Evolutionary conservation across 92 coral and sea anemone genomes (phyloP).

Genomic region (Porites rus): DNA sequence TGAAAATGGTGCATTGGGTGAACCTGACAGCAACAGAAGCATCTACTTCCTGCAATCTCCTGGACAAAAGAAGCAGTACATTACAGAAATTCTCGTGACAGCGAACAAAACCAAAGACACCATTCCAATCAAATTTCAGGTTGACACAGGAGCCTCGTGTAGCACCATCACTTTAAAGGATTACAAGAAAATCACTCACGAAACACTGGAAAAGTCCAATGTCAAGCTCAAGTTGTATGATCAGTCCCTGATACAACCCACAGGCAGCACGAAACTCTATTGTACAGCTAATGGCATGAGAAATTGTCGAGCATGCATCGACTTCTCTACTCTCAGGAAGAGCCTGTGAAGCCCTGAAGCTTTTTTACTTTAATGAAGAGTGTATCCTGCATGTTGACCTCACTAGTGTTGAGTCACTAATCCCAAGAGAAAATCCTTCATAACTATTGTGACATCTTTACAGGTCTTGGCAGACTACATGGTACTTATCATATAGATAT

Average conservation of each 20-base stretch:
- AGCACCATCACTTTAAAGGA: no score
- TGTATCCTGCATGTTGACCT: no score
- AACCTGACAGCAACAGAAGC: constrained; percentile 43
- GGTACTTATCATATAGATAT: constrained; percentile 2
- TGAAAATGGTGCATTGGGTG: background rate
- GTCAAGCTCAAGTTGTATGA: constrained; percentile 24
- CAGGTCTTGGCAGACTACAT: background rate
- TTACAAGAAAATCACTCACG: constrained; percentile 35
- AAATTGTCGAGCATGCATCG: constrained; percentile 51
- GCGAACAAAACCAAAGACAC: no score
- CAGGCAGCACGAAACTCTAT: no score
- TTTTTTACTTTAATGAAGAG: constrained; percentile 20
- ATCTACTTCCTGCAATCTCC: no score
- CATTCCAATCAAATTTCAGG: constrained; percentile 10
- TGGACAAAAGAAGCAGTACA: constrained; percentile 1
- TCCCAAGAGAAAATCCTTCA: background rate
- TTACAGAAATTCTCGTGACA: background rate
- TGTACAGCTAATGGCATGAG: background rate
- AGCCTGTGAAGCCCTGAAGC: constrained; percentile 61
- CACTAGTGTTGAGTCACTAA: no score
- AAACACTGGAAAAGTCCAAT: constrained; percentile 41
- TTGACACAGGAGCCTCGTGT: no score
- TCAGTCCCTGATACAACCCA: background rate
- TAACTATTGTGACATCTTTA: background rate
- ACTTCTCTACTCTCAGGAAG: constrained; percentile 49